Conservation (phyloP, 2,888 invertebrate genomes). For the Drosophila mercatorum region DNA sequence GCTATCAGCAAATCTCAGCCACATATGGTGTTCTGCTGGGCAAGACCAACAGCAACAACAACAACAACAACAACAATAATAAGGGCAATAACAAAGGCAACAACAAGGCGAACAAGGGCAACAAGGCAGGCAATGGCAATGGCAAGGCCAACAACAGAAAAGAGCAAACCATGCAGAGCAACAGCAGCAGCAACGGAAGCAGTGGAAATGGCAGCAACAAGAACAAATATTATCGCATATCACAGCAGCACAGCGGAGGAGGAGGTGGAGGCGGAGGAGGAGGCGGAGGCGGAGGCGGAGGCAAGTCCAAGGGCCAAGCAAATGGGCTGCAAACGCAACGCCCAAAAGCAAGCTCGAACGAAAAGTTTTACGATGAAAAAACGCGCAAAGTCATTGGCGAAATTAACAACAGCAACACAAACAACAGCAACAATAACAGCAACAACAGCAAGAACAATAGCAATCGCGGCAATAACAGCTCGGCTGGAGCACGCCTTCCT, state of each 20-base stretch:
- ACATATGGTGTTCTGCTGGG: conserved; percentile 80
- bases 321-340: conserved; percentile 64
- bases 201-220: conserved; percentile 58
- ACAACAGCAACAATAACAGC: conserved; percentile 13
- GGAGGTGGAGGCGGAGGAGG: not conserved
- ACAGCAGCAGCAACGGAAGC: conserved; percentile 30
- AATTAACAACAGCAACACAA: conserved; percentile 35
- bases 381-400: conserved; percentile 77
- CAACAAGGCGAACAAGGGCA: conserved; percentile 47
- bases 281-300: conserved; percentile 22
- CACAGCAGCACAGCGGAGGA: conserved; percentile 63
- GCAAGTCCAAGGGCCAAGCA: conserved; percentile 60
- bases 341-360: conserved; percentile 67
- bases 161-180: conserved; percentile 48
- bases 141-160: conserved; percentile 62
- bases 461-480: conserved; percentile 29
- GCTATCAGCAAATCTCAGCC: conserved; percentile 82
- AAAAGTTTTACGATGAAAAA: conserved; percentile 73
- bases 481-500: conserved; percentile 63
- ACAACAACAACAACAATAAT: conserved; percentile 39
- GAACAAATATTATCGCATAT: conserved; percentile 83
- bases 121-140: conserved; percentile 46
- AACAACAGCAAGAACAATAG: conserved; percentile 36
- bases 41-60: conserved; percentile 59
- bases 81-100: conserved; percentile 56